Evolutionary conservation across 2,888 invertebrate genomes (phyloP), one percentile per base, ranked within the genome.

Genomic region (Drosophila rellima): DNA sequence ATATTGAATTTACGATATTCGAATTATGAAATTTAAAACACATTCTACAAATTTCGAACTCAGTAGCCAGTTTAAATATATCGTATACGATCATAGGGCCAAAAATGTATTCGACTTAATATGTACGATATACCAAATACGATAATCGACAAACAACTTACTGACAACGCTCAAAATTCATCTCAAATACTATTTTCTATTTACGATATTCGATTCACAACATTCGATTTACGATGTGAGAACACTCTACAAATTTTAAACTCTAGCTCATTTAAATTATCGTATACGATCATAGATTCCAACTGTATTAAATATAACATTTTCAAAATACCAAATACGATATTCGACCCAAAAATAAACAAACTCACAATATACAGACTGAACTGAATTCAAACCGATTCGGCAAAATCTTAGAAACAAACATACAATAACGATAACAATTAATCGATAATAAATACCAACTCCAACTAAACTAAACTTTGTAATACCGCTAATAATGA

Each of bases 401-500:
- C 17, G 37, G n/a, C n/a, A n/a, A n/a, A n/a, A n/a, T n/a, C n/a
- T n/a, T n/a, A n/a, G n/a, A n/a, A n/a, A n/a, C 45, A 71, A 60
- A 76, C 77, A 73, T 59, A 71, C 64, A 18, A 52, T 18, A 31
- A 11, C 29, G 42, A 33, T 44, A 55, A 55, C 33, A 33, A 44
- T n/a, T 23, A 31, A 20, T 18, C 42, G 26, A 48, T 31, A 44
- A 23, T n/a, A n/a, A n/a, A n/a, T n/a, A 37, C 17, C 33, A 45
- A 61, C 17, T 37, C n/a, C 20, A 57, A 68, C 18, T 33, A 13
- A 51, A 62, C 42, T 26, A 29, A 71, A 13, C 23, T 35, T 35
- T 40, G 23, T 45, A 50, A 70, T 48, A 23, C n/a, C 57, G 37
- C 60, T 72, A 73, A 68, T 81, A 73, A 70, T 79, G 57, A 52